Evolutionary conservation across 2,888 invertebrate genomes (phyloP).

Genomic region (Seira musarum): DNA sequence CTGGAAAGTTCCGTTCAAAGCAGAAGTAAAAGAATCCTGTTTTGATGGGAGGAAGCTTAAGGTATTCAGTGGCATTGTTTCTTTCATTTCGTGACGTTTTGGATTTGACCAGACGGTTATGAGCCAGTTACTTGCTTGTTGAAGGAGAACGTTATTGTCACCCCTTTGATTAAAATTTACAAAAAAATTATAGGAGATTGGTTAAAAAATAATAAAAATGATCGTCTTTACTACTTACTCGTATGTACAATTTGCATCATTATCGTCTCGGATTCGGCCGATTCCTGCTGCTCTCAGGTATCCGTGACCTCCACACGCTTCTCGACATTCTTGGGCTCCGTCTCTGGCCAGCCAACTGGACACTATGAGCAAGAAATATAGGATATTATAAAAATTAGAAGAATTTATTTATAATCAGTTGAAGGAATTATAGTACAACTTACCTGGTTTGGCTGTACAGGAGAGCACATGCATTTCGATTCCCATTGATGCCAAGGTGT

Average conservation of each 20-base stretch:
- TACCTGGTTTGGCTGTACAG: no score
- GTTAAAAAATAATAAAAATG: no score
- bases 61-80: constrained; percentile 79
- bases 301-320: constrained; percentile 80
- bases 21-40: constrained; percentile 75
- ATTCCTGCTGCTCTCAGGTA: constrained; percentile 87
- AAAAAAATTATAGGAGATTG: no score
- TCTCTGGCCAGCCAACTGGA: constrained; percentile 90
- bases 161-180: constrained; percentile 22
- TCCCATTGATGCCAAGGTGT: constrained; percentile 71
- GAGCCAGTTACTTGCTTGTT: constrained; percentile 92
- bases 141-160: constrained; percentile 90
- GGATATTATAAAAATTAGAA: no score
- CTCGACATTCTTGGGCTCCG: constrained; percentile 87
- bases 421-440: no score
- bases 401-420: no score
- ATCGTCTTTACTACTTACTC: constrained; percentile 78
- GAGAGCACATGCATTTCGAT: constrained; percentile 76
- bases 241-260: constrained; percentile 91
- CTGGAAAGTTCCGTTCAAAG: constrained; percentile 76
- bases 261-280: constrained; percentile 87
- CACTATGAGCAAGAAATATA: constrained; percentile 71
- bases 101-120: constrained; percentile 72
- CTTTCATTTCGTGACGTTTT: constrained; percentile 47
- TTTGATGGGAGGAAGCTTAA: constrained; percentile 78